Evolutionary conservation across 1,140 invertebrate genomes (phyloP), one percentile per base, ranked within the genome.

Genomic region (Druon quercuslanigerum): DNA sequence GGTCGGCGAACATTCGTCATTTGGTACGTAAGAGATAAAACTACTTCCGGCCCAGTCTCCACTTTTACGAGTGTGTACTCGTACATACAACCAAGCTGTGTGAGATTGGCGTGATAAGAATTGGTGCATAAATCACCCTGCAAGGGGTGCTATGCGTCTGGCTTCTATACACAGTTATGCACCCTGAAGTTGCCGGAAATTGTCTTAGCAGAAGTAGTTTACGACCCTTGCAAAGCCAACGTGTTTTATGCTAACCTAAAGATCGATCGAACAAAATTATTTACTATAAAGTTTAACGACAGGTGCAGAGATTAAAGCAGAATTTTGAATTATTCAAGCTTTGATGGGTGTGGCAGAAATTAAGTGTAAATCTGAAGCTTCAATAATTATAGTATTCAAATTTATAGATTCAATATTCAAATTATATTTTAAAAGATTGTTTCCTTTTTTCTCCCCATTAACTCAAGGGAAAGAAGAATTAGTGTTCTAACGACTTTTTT

Each of bases 41-140:
- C 60, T 66, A 40, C n/a, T 66, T 66, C 60, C 60, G 33, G 60
- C 60, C 60, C 25, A 66, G 60, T 40, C 60, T 66, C 60, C 8
- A 66, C 56, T 12, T 57, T 57, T 12, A 7, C 52, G 52, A 19
- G 13, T 66, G n/a, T 3, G 20, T 3, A 2, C 25, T n/a, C 60
- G 25, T 40, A n/a, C 33, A 46, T 66, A 66, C 25, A 40, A 66
- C n/a, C 4, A 7, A 66, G 40, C 60, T 79, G 81, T 77, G 76
- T 80, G 81, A 83, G 74, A 79, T 50, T 79, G 75, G 77, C 76
- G 19, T 73, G 81, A 83, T 83, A 82, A 79, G 78, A 80, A 83
- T 80, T 79, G 73, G 51, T 71, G 79, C 75, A 74, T 79, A 77
- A 83, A 80, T 80, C 77, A 51, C 33, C 33, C 54, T 33, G 25